These are phyloP conservation scores for Spicauda simplicius DNA, from an alignment of 2,888 invertebrate genomes.

Conservation along the genomic window DNA sequence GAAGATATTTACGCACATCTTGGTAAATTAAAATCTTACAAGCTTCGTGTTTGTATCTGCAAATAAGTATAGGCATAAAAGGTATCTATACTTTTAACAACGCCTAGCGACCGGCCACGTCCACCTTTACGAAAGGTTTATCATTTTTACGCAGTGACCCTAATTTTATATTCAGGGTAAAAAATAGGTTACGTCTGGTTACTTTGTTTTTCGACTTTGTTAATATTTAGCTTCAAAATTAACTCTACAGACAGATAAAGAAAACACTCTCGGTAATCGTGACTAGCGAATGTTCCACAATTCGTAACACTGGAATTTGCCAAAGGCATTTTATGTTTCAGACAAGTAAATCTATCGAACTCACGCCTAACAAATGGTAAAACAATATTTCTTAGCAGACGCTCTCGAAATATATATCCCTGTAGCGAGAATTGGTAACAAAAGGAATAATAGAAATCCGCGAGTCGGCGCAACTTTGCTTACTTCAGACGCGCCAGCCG, in stretches of 20 bases:
- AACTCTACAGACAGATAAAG: neutral
- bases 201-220: too few relatives aligned
- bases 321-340: neutral
- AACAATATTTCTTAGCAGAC: constrained; percentile 6
- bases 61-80: too few relatives aligned
- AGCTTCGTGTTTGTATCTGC: too few relatives aligned
- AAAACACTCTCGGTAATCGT: too few relatives aligned
- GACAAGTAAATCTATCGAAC: constrained; percentile 1
- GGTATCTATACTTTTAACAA: too few relatives aligned
- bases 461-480: constrained; percentile 47
- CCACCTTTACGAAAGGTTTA: too few relatives aligned
- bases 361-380: neutral
- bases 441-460: constrained; percentile 35
- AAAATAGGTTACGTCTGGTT: too few relatives aligned
- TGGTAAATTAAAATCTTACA: too few relatives aligned
- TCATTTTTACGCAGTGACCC: too few relatives aligned
- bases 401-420: neutral
- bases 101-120: too few relatives aligned
- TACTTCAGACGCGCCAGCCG: constrained; percentile 51
- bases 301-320: neutral
- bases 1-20: too few relatives aligned
- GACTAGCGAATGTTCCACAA: neutral
- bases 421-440: constrained; percentile 16
- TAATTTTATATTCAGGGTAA: too few relatives aligned
- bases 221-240: neutral